Percentiles rank a stretch among this genome's conserved stretches.
Conservation (phyloP, 2,797 vertebrate genomes). For the Fringilla coelebs region DNA sequence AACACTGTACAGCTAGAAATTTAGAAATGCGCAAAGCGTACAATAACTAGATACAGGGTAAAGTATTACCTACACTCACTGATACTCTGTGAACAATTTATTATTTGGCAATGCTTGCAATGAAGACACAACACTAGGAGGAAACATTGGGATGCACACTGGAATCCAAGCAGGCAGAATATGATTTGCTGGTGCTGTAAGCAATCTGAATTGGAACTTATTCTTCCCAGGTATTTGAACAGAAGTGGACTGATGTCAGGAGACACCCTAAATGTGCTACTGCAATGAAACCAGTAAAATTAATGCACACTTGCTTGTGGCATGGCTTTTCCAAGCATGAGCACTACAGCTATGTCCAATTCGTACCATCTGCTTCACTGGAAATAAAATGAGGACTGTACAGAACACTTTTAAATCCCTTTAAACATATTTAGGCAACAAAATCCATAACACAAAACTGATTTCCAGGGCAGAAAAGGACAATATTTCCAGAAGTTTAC, state of each 20-base stretch:
- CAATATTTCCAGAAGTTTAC: neutral
- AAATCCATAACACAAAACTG: neutral
- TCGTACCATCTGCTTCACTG: neutral
- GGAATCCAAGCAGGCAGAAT: neutral
- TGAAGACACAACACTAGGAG: neutral
- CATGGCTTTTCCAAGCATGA: neutral
- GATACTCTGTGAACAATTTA: neutral
- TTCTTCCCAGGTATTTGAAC: neutral
- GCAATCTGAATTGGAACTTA: neutral
- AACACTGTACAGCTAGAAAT: neutral
- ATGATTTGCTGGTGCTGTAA: neutral
- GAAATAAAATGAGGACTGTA: neutral
- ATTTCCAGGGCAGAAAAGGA: neutral
- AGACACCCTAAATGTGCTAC: neutral
- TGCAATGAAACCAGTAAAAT: slow-evolving; percentile 4
- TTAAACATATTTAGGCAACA: neutral
- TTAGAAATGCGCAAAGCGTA: neutral
- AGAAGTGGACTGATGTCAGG: neutral
- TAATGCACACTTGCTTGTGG: neutral
- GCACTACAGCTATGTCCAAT: neutral
- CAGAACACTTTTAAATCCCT: neutral
- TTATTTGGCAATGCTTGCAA: neutral
- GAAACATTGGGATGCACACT: fast-evolving
- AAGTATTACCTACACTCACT: neutral
- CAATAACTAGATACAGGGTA: neutral